Evolutionary conservation across 2,888 invertebrate species (phyloP), one percentile per base, ranked within the genome.

Genomic region (Andrena minutula): DNA sequence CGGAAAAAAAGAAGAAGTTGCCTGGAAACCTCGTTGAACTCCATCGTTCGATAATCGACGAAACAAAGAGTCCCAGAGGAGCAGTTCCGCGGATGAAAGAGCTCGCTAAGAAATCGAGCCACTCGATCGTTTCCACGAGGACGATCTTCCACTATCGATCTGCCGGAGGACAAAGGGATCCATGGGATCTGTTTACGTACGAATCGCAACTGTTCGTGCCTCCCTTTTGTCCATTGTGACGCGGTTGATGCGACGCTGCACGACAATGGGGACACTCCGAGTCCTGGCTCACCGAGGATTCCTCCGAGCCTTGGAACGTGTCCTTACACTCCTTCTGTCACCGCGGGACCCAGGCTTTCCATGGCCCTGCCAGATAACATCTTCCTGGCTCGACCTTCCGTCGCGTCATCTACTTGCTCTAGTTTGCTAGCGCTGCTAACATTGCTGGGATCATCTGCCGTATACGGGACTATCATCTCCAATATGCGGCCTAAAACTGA

Each of bases 311-410:
- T 49, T 51, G 68, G 69, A 73, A 66, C 71, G 71, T 51, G 74
- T 71, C 58, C 82, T 76, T 69, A 32, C 79, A 64, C 78, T 75
- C 83, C 69, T 73, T 73, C 75, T 71, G 84, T 65, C 77, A 61
- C 60, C 10, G 53, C 63, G 71, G 71, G 71, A 56, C 58, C 28
- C 35, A 72, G 47, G 60, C 72, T 64, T 26, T 35, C 12, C 64
- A 32, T 26, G 23, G 47, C 63, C 10, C 20, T 10, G 35, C 60
- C 32, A 20, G 78, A 78, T 74, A 78, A 23, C 66, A 76, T 76
- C 71, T 30, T 6, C 41, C 41, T 12, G 12, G 12, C 8, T 63
- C 41, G 35, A 63, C 41, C 63, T 63, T 63, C 23, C 23, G 20
- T 63, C 32, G 35, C 23, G 23, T 7, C 56, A 8, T 12, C 56